A percentile compares a stretch with the other conserved stretches of the same genome.
Evolutionary conservation across 2,113 vertebrate genomes (phyloP).

Genomic region (Panthera tigris): DNA sequence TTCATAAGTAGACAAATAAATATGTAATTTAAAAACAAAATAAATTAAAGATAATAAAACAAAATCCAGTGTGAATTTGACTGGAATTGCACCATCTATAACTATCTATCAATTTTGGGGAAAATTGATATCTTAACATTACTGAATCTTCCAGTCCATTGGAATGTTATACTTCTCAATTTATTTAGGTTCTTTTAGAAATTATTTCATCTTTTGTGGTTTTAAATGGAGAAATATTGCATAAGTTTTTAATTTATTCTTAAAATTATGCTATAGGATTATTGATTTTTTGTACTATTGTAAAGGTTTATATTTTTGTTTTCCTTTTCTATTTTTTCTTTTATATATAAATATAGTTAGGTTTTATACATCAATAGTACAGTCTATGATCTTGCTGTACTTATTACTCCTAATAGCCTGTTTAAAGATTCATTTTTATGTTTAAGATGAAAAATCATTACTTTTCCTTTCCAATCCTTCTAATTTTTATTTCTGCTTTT

Average conservation of each 20-base stretch:
- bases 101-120: not conserved
- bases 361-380: not conserved
- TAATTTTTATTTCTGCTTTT: not conserved
- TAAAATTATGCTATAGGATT: not conserved
- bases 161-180: not conserved
- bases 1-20: not conserved
- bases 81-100: not conserved
- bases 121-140: not conserved
- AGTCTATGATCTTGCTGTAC: not conserved
- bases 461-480: not conserved
- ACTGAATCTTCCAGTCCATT: not conserved
- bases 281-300: not conserved
- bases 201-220: not conserved
- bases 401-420: not conserved
- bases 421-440: slow-evolving; percentile 1
- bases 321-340: not conserved
- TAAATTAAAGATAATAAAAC: not conserved
- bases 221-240: not conserved
- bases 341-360: not conserved
- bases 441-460: not conserved
- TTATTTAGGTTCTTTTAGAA: not conserved
- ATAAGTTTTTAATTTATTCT: not conserved
- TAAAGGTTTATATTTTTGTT: not conserved
- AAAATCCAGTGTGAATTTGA: not conserved
- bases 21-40: not conserved